Conservation (phyloP, 2,113 vertebrate genomes). For the Acinonyx jubatus region DNA sequence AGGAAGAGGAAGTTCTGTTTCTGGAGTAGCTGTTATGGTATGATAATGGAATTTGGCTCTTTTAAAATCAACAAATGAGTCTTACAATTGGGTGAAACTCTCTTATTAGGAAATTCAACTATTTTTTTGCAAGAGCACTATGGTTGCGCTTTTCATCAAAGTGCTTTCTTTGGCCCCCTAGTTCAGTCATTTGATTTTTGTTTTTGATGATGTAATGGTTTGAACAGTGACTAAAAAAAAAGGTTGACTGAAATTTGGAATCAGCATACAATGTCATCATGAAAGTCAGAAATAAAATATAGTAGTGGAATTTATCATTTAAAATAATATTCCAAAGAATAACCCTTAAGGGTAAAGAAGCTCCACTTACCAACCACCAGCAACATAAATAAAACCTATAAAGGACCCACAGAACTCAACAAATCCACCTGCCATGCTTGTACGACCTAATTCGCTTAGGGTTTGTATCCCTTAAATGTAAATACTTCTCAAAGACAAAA, state of each 20-base stretch:
- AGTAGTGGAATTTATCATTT: not conserved
- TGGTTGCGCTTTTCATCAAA: not conserved
- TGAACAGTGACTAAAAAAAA: not conserved
- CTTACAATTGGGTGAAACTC: slow-evolving; percentile 48
- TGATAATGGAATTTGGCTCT: slow-evolving; percentile 80
- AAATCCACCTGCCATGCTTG: slow-evolving; percentile 27
- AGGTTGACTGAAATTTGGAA: not conserved
- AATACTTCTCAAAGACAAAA: slow-evolving; percentile 28
- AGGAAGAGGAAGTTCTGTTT: slow-evolving; percentile 80
- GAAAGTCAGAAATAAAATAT: slow-evolving; percentile 19
- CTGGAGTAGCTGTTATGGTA: slow-evolving; percentile 71
- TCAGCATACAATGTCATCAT: not conserved
- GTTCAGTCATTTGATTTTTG: slow-evolving; percentile 14
- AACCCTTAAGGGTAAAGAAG: not conserved
- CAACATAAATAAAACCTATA: not conserved
- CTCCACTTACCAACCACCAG: not conserved
- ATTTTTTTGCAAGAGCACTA: slow-evolving; percentile 48
- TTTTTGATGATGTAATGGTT: not conserved
- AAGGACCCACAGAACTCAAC: not conserved
- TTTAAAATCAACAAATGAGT: slow-evolving; percentile 78
- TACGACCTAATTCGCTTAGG: not conserved
- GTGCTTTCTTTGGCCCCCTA: not conserved
- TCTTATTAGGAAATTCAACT: slow-evolving; percentile 60
- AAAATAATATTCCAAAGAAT: not conserved
- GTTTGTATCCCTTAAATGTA: not conserved